Percentiles rank a stretch among this genome's conserved stretches.
These are phyloP conservation scores for Chloropsis hardwickii DNA, from an alignment of 2,113 vertebrate genomes.

Conservation along the genomic window DNA sequence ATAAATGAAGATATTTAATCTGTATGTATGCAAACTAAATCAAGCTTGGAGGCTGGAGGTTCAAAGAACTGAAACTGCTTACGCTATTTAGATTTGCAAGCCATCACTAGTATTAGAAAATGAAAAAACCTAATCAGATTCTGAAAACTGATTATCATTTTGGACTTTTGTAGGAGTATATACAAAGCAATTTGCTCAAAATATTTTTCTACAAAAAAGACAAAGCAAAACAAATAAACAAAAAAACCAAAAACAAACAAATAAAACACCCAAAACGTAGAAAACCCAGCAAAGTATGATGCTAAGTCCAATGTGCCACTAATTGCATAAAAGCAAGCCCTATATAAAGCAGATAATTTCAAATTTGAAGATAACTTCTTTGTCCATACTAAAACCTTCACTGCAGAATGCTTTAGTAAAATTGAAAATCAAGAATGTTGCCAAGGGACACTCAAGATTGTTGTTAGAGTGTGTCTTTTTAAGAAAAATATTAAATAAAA, in stretches of 20 bases:
- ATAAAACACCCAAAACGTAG: background rate
- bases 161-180: background rate
- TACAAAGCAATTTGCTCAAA: background rate
- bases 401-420: background rate
- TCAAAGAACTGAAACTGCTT: background rate
- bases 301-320: rapidly evolving
- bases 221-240: background rate
- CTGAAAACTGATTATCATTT: background rate
- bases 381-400: background rate
- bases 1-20: background rate
- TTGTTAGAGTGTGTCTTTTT: background rate
- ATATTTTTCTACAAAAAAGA: background rate
- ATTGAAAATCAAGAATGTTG: background rate
- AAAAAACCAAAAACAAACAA: background rate
- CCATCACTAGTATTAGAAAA: background rate
- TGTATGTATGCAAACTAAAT: background rate
- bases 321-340: background rate
- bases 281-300: background rate
- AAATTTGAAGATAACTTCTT: background rate
- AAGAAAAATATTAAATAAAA: background rate
- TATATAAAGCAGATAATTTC: background rate
- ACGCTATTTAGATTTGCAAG: background rate
- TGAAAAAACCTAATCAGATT: background rate
- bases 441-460: background rate
- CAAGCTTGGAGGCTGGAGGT: background rate